Base-by-base conservation (phyloP, 2,113 vertebrate genomes). In the Anser brachyrhynchus region DNA sequence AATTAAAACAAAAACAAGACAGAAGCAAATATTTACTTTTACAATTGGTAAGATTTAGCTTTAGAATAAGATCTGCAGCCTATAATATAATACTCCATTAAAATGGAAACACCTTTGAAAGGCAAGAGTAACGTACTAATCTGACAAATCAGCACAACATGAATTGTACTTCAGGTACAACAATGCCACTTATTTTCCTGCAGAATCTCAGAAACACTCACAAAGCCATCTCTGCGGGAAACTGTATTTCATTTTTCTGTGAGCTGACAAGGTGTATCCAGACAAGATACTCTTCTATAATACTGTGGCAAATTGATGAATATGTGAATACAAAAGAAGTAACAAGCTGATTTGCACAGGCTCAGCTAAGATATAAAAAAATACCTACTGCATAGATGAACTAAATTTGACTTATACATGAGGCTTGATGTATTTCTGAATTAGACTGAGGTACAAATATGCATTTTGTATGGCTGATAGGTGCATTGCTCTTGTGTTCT, bases 141-240 rank as follows among this genome's bases (percentile, higher is more conserved):
- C 76, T 94, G 25, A 43, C 73, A 92, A 86, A 92, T 82, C 64
- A 90, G 81, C 9, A 0, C 86, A 90, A 72, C 57, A 61, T 84
- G 83, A 86, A 89, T 59, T 61, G n/a, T 23, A 75, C 64, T 88
- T 89, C 52, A 84, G 17, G 46, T 77, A 90, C 15, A 89, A 64
- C 25, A 93, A 52, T 86, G 69, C 9, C 70, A 67, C 69, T 94
- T 94, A 75, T 86, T 92, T 94, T 92, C 72, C 72, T 78, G 52
- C 8, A 88, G 82, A 90, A 94, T 86, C 23, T 88, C 65, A 88
- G 73, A 94, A 92, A 29, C n/a, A 64, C 26, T 82, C n/a, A 49
- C 44, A 95, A 94, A 95, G 6, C 25, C 51, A 59, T 78, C 88
- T 89, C 90, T 81, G 52, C 33, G 78, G 88, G 88, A 66, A 93